Percentiles rank a stretch among this genome's conserved stretches.
These are phyloP conservation scores for Charaxes varanes DNA, from an alignment of 1,140 invertebrate species.

Conservation along the genomic window DNA sequence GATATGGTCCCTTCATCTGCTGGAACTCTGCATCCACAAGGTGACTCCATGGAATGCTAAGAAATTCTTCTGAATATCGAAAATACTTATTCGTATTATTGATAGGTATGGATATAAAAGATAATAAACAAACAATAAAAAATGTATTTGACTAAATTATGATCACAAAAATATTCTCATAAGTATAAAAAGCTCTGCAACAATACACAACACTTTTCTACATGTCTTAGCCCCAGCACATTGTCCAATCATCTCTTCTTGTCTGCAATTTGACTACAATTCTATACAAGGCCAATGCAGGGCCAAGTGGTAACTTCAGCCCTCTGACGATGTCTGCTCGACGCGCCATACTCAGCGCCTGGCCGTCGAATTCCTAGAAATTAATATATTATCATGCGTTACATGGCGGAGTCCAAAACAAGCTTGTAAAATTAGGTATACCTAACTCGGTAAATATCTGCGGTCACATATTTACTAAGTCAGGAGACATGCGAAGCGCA, in stretches of 20 bases:
- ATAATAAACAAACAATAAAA: constrained; percentile 4
- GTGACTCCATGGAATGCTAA: too few relatives aligned
- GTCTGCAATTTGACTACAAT: constrained; percentile 83
- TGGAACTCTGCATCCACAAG: too few relatives aligned
- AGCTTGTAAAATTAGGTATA: too few relatives aligned
- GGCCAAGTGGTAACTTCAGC: constrained; percentile 86
- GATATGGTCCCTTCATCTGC: too few relatives aligned
- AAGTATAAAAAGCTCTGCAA: background rate
- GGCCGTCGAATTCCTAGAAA: constrained; percentile 91
- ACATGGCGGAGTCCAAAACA: too few relatives aligned
- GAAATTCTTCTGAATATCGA: too few relatives aligned
- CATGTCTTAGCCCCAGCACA: constrained; percentile 80
- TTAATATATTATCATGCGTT: constrained; percentile 12
- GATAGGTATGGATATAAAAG: too few relatives aligned
- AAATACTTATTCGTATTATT: too few relatives aligned
- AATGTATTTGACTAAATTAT: constrained; percentile 5
- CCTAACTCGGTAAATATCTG: too few relatives aligned
- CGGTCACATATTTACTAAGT: too few relatives aligned
- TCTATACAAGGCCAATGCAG: constrained; percentile 89
- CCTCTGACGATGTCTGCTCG: constrained; percentile 86
- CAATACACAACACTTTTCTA: too few relatives aligned
- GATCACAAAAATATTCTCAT: constrained; percentile 1
- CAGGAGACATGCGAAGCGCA: too few relatives aligned
- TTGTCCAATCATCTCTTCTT: constrained; percentile 78
- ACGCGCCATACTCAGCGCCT: constrained; percentile 85